Base-by-base conservation (phyloP, 2,797 vertebrate genomes). In the Gymnoscopelus braueri region DNA sequence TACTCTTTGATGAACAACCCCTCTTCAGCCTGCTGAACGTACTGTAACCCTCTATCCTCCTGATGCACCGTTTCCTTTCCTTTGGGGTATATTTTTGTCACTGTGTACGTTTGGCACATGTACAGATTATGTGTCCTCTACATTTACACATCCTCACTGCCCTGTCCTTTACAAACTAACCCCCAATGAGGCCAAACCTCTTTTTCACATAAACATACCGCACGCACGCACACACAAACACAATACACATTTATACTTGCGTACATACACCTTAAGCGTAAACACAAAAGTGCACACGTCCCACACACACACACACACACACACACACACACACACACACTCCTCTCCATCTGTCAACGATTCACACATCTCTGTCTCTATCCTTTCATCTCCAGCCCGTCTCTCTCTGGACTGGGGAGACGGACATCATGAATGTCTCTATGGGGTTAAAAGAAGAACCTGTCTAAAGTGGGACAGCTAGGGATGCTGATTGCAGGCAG, bases 181-280 rank as follows among this genome's bases (percentile, higher is more conserved):
- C 80, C 75, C 65, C 89, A 88, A 90, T 88, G 85, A 91, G 88
- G 81, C 81, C 85, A 85, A 72, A 76, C 69, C 80, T 76, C 47
- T 19, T 26, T 68, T 71, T 82, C 79, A 9, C 52, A 54, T 5
- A 48, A 9, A 60, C 57, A 47, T 10, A 39, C 15, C 12, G 15
- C 58, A 39, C 19, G 15, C 44, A 5, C 19, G 14, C 60, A 49
- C 23, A 49, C 60, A 63, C 24, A 39, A 60, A 71, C 79, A 64
- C 67, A 19, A 19, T 19, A 1, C 19, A 1, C 19, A 19, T 19
- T 19, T 19, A 19, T 19, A 19, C 19, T 19, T 19, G 19, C 19
- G 19, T 1, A 19, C 19, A 19, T 19, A 19, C 19, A 19, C 19
- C 19, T 19, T 1, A 19, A 19, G 19, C 19, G 19, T 19, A 19